Evolutionary conservation across 2,888 invertebrate genomes (phyloP).

Genomic region (Melipona bicolor): DNA sequence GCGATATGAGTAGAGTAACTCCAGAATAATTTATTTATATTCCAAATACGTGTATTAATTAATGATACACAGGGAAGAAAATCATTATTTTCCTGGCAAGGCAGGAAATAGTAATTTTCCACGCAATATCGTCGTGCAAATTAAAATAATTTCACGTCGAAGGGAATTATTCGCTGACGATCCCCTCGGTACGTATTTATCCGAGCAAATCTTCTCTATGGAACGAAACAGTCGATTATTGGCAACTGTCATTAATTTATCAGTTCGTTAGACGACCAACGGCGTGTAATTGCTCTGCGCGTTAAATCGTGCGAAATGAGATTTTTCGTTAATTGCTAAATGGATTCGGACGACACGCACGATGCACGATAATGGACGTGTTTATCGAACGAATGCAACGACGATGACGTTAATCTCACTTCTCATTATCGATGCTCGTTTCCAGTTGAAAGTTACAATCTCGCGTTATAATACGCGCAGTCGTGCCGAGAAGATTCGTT

Average conservation of each 20-base stretch:
- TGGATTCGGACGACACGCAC: background rate
- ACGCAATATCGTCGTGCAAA: no score
- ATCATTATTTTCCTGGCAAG: no score
- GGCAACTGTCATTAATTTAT: background rate
- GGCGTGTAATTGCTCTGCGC: background rate
- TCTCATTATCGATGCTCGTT: background rate
- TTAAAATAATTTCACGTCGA: background rate
- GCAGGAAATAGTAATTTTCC: no score
- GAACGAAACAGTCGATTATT: background rate
- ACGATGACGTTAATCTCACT: conserved; percentile 5
- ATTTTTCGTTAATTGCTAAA: conserved; percentile 4
- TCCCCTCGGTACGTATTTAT: background rate
- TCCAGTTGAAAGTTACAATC: background rate
- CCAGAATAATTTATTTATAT: no score
- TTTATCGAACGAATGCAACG: conserved; percentile 12
- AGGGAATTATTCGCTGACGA: background rate
- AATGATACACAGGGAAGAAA: no score
- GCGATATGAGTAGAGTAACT: no score
- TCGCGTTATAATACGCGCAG: background rate
- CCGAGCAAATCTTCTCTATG: background rate
- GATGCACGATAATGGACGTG: background rate
- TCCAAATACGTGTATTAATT: no score
- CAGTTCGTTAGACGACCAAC: no score
- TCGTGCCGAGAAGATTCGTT: background rate
- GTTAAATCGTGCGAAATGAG: background rate